A percentile compares a stretch with the other conserved stretches of the same genome.
Evolutionary conservation across 1,140 invertebrate species (phyloP).

Genomic region (Psilanteris sp.): DNA sequence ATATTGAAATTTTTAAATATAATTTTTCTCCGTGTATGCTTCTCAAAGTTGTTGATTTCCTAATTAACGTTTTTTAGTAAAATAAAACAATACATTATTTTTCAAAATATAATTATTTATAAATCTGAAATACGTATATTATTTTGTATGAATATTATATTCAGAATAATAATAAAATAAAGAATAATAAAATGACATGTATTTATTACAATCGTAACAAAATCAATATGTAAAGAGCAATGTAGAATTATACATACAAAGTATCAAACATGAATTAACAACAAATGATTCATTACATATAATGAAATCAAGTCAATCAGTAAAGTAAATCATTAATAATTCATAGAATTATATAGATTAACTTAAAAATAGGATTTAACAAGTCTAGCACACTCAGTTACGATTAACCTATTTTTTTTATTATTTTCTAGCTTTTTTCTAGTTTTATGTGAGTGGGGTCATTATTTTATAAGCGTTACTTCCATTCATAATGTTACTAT

Average conservation of each 20-base stretch:
- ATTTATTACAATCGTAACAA: too few relatives aligned
- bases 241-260: conserved; percentile 69
- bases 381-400: conserved; percentile 70
- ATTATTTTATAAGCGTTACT: conserved; percentile 59
- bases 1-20: too few relatives aligned
- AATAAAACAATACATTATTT: too few relatives aligned
- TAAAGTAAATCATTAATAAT: conserved; percentile 65
- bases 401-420: conserved; percentile 15
- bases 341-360: conserved; percentile 67
- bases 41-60: too few relatives aligned
- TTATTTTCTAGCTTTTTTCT: conserved; percentile 31
- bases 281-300: conserved; percentile 75
- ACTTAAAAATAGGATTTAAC: conserved; percentile 60
- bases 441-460: conserved; percentile 74
- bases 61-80: too few relatives aligned
- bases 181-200: too few relatives aligned
- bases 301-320: conserved; percentile 77
- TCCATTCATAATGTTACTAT: conserved; percentile 16
- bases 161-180: too few relatives aligned
- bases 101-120: too few relatives aligned
- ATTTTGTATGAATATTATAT: too few relatives aligned
- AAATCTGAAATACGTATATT: too few relatives aligned
- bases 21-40: too few relatives aligned
- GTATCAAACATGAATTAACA: conserved; percentile 68
- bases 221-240: conserved; percentile 59